Evolutionary conservation across 2,888 invertebrate species (phyloP).

Genomic region (Psylliodes chrysocephalus): DNA sequence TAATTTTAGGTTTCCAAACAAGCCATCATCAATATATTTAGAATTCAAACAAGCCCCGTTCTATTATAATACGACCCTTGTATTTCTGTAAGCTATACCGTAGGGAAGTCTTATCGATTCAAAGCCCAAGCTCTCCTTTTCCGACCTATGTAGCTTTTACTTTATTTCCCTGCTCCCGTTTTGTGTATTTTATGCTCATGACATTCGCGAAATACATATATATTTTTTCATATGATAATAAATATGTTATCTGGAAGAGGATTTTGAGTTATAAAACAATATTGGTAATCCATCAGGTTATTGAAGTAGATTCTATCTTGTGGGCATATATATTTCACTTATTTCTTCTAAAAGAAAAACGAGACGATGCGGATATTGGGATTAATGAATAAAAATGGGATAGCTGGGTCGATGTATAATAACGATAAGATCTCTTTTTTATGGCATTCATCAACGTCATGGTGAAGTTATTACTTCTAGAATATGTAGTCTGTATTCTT

Average conservation of each 20-base stretch:
- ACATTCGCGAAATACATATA: constrained; percentile 14
- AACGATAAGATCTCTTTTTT: background rate
- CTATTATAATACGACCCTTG: constrained; percentile 1
- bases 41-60: background rate
- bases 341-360: background rate
- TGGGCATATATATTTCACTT: background rate
- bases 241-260: constrained; percentile 7
- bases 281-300: constrained; percentile 3
- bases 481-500: too few relatives aligned
- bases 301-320: background rate
- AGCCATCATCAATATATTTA: background rate
- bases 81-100: background rate
- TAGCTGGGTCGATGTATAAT: background rate
- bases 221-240: constrained; percentile 15
- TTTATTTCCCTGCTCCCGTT: constrained; percentile 16
- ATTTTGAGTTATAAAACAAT: constrained; percentile 15
- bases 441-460: too few relatives aligned
- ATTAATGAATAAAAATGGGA: background rate
- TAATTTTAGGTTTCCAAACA: background rate
- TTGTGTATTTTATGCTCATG: constrained; percentile 25
- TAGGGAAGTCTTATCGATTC: constrained; percentile 21
- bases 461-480: too few relatives aligned
- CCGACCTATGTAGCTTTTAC: constrained; percentile 21
- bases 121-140: background rate
- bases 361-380: background rate